phyloP scores from a whole-genome alignment of 1,140 invertebrate genomes.

The Drosophila malerkotliana region DNA sequence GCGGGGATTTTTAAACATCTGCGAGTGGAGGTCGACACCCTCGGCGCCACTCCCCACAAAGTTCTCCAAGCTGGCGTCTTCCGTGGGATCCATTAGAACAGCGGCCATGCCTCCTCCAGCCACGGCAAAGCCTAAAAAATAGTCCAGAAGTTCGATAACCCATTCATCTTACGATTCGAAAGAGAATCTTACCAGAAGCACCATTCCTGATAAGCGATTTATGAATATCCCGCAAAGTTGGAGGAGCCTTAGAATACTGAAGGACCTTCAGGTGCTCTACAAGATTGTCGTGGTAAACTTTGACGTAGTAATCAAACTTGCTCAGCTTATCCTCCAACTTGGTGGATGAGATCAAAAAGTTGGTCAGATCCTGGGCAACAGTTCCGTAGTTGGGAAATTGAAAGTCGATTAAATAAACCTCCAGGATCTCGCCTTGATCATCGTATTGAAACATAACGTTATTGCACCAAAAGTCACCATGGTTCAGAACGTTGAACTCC shows the following conservation, averaged over 20 bases:
- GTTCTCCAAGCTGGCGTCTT: conserved; percentile 60
- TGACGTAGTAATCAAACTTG: conserved; percentile 75
- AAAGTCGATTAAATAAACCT: conserved; percentile 68
- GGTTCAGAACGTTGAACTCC: conserved; percentile 87
- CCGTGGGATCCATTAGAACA: conserved; percentile 66
- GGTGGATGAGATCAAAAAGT: conserved; percentile 73
- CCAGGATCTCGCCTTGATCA: conserved; percentile 77
- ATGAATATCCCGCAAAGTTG: conserved; percentile 62
- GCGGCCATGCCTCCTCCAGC: conserved; percentile 64
- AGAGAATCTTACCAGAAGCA: conserved; percentile 46
- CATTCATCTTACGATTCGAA: background rate
- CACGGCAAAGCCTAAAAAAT: conserved; percentile 48
- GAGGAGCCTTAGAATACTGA: conserved; percentile 60
- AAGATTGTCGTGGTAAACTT: conserved; percentile 69
- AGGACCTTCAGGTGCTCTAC: conserved; percentile 57
- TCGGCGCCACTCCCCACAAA: conserved; percentile 50
- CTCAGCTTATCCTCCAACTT: conserved; percentile 68
- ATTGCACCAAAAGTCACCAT: conserved; percentile 86
- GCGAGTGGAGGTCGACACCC: conserved; percentile 56
- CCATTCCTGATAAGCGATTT: conserved; percentile 49
- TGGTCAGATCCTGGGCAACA: conserved; percentile 63
- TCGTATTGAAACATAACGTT: conserved; percentile 87
- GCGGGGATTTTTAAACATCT: conserved; percentile 60
- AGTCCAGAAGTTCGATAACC: background rate
- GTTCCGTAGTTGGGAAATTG: conserved; percentile 68